Evolutionary conservation across 2,888 invertebrate genomes (phyloP).

Genomic region (Corbicula japonica): DNA sequence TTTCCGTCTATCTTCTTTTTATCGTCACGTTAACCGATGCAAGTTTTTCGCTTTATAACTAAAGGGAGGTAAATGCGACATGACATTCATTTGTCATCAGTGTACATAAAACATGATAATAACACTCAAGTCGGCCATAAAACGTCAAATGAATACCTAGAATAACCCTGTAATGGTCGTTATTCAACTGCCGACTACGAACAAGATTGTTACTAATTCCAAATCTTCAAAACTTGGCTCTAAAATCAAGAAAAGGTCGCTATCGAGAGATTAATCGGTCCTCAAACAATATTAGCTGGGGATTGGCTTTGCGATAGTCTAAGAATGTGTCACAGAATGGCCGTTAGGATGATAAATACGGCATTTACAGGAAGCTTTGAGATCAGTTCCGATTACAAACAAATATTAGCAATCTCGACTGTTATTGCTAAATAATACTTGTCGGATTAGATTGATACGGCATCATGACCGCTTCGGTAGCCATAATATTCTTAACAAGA

Average conservation of each 20-base stretch:
- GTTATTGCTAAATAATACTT: conserved; percentile 64
- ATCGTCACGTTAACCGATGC: background rate
- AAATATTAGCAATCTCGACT: conserved; percentile 45
- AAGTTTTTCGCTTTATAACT: background rate
- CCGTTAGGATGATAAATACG: conserved; percentile 57
- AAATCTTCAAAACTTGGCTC: conserved; percentile 20
- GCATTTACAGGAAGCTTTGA: conserved; percentile 22
- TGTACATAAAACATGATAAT: conserved; percentile 12
- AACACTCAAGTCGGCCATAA: conserved; percentile 17
- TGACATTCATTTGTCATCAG: background rate
- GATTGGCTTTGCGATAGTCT: conserved; percentile 34
- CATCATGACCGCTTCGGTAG: background rate
- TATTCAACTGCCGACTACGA: background rate
- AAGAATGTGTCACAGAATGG: conserved; percentile 38
- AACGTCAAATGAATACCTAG: background rate
- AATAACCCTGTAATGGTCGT: conserved; percentile 11
- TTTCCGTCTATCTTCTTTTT: too few species aligned
- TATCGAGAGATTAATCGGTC: conserved; percentile 42
- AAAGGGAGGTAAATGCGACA: conserved; percentile 3
- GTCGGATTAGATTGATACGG: conserved; percentile 28
- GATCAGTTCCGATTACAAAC: conserved; percentile 39
- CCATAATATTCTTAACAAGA: background rate
- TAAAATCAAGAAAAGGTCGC: conserved; percentile 13
- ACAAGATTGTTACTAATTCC: conserved; percentile 32
- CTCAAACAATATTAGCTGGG: conserved; percentile 35